phyloP scores from a whole-genome alignment of 2,888 invertebrate genomes.

The Dione juno region DNA sequence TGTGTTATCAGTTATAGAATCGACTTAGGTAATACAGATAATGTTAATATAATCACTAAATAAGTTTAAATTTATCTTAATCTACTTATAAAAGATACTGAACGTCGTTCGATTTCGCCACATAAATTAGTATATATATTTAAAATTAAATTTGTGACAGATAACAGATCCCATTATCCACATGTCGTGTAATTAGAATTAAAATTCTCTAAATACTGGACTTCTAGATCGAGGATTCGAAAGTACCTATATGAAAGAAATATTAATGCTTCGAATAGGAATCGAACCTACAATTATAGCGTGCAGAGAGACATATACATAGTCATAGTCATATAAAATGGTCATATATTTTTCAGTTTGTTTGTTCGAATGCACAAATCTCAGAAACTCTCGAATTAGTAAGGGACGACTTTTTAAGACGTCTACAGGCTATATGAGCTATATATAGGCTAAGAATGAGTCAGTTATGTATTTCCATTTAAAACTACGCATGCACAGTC shows the following conservation, averaged over 20 bases:
- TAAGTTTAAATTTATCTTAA: slow-evolving; percentile 15
- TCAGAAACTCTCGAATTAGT: no score
- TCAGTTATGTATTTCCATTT: no score
- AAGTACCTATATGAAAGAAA: no score
- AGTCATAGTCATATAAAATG: no score
- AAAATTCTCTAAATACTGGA: not conserved
- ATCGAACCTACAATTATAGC: not conserved
- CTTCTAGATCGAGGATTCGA: not conserved
- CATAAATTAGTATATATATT: not conserved
- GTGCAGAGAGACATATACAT: not conserved
- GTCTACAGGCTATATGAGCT: no score
- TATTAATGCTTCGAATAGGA: not conserved
- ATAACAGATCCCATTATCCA: no score
- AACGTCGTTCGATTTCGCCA: not conserved
- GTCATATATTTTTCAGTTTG: no score
- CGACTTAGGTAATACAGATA: not conserved
- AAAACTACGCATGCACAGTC: no score
- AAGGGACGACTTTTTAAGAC: no score
- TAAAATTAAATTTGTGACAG: not conserved
- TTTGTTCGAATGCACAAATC: no score
- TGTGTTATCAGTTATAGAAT: not conserved
- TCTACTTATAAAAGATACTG: not conserved
- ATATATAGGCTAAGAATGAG: no score
- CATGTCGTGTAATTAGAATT: no score
- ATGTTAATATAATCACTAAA: not conserved